Evolutionary conservation across 2,113 vertebrate species (phyloP).

Genomic region (Gymnocephalus cernua): DNA sequence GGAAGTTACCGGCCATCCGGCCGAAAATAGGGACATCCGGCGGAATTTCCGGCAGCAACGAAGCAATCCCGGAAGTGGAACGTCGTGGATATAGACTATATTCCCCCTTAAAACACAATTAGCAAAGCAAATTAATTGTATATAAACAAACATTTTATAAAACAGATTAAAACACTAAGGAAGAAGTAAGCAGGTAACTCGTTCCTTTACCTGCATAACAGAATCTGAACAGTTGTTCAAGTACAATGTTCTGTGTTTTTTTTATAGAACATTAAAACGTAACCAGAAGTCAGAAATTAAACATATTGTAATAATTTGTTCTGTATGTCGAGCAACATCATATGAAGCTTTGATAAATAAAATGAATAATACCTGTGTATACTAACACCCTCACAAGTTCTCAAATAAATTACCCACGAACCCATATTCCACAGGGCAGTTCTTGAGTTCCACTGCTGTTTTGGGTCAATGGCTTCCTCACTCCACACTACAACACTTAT

Average conservation of each 20-base stretch:
- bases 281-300: neutral
- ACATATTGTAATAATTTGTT: neutral
- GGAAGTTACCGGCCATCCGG: too few relatives aligned
- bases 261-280: neutral
- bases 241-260: neutral
- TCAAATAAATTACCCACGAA: constrained; percentile 14
- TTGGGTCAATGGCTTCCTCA: constrained; percentile 37
- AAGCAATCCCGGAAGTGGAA: too few relatives aligned
- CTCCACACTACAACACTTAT: constrained; percentile 15
- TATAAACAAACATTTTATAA: neutral
- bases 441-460: constrained; percentile 26
- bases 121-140: neutral
- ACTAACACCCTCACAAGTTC: neutral
- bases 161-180: neutral
- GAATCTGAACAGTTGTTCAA: too few relatives aligned
- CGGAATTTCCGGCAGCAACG: too few relatives aligned
- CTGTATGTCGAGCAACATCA: neutral
- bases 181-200: neutral
- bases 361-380: neutral
- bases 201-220: neutral
- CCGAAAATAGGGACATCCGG: too few relatives aligned
- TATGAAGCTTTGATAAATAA: constrained; percentile 18
- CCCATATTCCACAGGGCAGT: constrained; percentile 7
- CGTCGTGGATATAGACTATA: too few relatives aligned
- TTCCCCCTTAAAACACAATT: neutral